Base-by-base conservation (phyloP, 2,888 invertebrate species). In the Micoletzkya japonica region DNA sequence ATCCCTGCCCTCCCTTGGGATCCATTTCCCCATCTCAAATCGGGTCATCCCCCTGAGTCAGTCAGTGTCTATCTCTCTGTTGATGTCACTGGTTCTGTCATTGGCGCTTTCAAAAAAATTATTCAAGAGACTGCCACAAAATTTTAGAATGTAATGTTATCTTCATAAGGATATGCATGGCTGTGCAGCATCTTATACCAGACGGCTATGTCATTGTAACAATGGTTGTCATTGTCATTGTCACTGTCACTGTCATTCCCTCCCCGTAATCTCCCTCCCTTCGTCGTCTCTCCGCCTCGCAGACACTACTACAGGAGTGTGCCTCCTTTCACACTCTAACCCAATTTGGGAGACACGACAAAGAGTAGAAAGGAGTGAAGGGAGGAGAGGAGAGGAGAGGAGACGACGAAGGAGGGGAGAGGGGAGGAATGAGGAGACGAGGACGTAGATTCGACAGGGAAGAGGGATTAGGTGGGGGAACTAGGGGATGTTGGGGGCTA, bases 281-380 rank as follows among this genome's bases (percentile, higher is more conserved):
- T n/a, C n/a, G n/a, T n/a, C n/a, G n/a, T n/a, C n/a, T n/a, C n/a
- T n/a, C n/a, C n/a, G n/a, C n/a, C n/a, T n/a, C n/a, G n/a, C n/a
- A n/a, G n/a, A n/a, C n/a, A 54, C 17, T 26, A 28, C 1, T 26
- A 20, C 0, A 10, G 28, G 30, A 54, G 26, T 54, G 3, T 56
- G 56, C 56, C 57, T 20, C 30, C 7, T 20, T 7, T 57, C 6
- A 34, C 32, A 30, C 20, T 57, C 34, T 20, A n/a, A 7, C 20
- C 30, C 57, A n/a, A 34, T 34, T 34, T 28, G n/a, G 57, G 56
- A 32, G 57, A 57, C 2, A 4, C 70, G 71, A 69, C 57, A 56
- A 26, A 52, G 32, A 56, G 44, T 39, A 71, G 64, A 68, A 57
- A 37, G 64, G 61, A 44, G 70, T 64, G 68, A 71, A 58, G 37